phyloP scores from a whole-genome alignment of 2,888 invertebrate genomes.

The Caenorhabditis doughertyi region DNA sequence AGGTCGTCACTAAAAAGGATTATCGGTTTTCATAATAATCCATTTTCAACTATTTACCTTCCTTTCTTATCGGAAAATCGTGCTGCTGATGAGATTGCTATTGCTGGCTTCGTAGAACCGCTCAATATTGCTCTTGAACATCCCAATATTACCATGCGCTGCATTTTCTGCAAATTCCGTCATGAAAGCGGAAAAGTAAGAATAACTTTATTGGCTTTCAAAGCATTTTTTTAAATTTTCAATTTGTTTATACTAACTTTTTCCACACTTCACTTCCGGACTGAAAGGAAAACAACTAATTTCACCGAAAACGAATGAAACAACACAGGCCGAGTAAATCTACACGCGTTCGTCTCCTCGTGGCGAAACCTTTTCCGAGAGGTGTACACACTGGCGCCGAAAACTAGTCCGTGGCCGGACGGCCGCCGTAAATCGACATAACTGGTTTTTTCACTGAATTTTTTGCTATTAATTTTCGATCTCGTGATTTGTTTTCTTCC shows the following conservation, averaged over 20 bases:
- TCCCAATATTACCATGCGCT: constrained; percentile 26
- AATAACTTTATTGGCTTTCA: no score
- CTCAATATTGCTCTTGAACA: constrained; percentile 43
- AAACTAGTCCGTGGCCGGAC: background rate
- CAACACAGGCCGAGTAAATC: constrained; percentile 19
- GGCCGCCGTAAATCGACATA: constrained; percentile 47
- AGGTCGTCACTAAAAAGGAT: constrained; percentile 50
- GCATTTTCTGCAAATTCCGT: constrained; percentile 38
- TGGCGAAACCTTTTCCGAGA: constrained; percentile 25
- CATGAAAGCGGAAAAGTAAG: no score
- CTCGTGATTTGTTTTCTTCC: background rate
- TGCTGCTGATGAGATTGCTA: constrained; percentile 28
- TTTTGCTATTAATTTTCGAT: background rate
- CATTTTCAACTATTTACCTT: constrained; percentile 30
- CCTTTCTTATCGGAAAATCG: constrained; percentile 53
- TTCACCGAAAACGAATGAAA: background rate
- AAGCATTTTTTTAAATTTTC: no score
- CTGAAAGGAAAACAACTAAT: background rate
- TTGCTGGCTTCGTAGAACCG: constrained; percentile 26
- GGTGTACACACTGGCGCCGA: constrained; percentile 17
- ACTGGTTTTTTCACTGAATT: background rate
- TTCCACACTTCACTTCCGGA: no score
- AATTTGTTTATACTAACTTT: no score
- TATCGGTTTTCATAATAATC: background rate
- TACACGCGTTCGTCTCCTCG: constrained; percentile 20